phyloP scores from a whole-genome alignment of 2,888 invertebrate genomes.

The Cephus sareptanus region DNA sequence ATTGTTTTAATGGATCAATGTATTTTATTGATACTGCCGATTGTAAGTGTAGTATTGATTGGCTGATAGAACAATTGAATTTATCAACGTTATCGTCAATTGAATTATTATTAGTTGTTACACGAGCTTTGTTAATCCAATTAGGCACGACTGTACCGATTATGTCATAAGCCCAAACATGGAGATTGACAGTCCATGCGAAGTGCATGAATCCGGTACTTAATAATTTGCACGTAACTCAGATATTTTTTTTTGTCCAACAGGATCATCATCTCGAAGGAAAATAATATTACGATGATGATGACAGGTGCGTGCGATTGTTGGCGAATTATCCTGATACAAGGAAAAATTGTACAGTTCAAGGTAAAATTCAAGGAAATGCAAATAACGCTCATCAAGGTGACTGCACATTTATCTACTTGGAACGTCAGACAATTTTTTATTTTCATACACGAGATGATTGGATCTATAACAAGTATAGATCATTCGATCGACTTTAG shows the following conservation, averaged over 20 bases:
- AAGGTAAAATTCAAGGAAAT: background rate
- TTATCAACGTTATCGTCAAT: background rate
- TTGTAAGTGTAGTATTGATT: no score
- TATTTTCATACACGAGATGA: background rate
- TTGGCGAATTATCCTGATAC: background rate
- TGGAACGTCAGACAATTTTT: background rate
- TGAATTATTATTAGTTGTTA: background rate
- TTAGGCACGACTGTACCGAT: background rate
- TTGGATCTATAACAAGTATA: background rate
- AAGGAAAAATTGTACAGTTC: background rate
- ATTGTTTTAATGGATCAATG: no score
- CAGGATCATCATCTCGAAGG: background rate
- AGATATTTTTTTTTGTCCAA: background rate
- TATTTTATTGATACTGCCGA: no score
- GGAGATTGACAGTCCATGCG: background rate
- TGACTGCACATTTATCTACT: background rate
- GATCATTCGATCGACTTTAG: background rate
- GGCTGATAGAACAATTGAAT: background rate
- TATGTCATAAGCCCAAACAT: background rate
- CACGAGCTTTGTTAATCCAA: background rate
- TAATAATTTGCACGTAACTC: background rate
- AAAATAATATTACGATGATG: background rate
- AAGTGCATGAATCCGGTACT: background rate
- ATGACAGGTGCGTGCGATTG: background rate
- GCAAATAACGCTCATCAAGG: background rate